Evolutionary conservation across 2,888 invertebrate species (phyloP).

Genomic region (Acleris sparsana): DNA sequence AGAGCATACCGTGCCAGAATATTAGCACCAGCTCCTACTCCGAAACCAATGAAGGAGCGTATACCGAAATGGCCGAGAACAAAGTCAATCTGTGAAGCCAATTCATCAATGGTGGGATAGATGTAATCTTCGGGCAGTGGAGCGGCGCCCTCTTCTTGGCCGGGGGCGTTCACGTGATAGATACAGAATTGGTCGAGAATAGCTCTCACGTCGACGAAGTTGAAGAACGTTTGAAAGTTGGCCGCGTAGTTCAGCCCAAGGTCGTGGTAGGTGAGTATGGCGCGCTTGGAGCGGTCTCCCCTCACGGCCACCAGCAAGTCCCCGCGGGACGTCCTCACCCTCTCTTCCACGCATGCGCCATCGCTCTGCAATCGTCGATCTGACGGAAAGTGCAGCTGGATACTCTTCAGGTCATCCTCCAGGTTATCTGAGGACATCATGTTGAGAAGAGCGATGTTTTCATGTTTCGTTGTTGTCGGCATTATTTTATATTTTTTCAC

Average conservation of each 20-base stretch:
- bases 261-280: conserved; percentile 99
- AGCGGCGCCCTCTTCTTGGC: conserved; percentile 97
- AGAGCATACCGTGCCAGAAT: conserved; percentile 96
- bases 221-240: conserved; percentile 97
- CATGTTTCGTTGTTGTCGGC: conserved; percentile 71
- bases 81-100: conserved; percentile 94
- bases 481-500: conserved; percentile 52
- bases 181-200: conserved; percentile 97
- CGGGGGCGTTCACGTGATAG: conserved; percentile 99
- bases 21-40: conserved; percentile 98
- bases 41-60: conserved; percentile 96
- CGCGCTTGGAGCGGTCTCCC: conserved; percentile 95
- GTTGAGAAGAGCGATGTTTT: conserved; percentile 85
- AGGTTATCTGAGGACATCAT: conserved; percentile 89
- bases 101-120: conserved; percentile 98
- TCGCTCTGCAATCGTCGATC: conserved; percentile 84
- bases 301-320: conserved; percentile 96
- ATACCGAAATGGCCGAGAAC: conserved; percentile 96
- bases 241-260: conserved; percentile 98
- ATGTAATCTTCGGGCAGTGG: conserved; percentile 93
- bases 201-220: conserved; percentile 94
- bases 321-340: conserved; percentile 96
- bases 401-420: conserved; percentile 96
- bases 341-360: conserved; percentile 85
- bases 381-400: conserved; percentile 94